Conservation (phyloP, 2,113 vertebrate genomes). For the Xenopus laevis region DNA sequence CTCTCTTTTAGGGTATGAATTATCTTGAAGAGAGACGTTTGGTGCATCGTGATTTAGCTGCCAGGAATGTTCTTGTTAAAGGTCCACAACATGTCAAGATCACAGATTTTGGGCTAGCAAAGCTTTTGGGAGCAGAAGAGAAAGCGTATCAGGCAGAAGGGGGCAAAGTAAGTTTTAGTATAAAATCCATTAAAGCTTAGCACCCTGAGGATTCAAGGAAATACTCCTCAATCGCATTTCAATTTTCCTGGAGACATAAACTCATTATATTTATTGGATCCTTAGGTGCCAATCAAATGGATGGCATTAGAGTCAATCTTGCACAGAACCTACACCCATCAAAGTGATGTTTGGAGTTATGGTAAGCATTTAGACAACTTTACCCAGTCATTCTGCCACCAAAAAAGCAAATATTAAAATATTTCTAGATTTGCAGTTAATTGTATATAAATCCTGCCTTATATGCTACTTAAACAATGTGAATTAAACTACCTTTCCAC, state of each 20-base stretch:
- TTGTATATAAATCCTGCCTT: too few relatives aligned
- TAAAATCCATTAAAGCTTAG: too few relatives aligned
- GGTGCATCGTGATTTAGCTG: constrained; percentile 93
- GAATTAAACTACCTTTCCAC: too few relatives aligned
- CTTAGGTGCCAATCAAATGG: constrained; percentile 94
- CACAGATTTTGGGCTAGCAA: constrained; percentile 90
- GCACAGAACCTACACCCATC: constrained; percentile 90
- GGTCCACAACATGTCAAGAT: constrained; percentile 89
- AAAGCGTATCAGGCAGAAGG: constrained; percentile 90
- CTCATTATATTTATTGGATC: constrained; percentile 10
- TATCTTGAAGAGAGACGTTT: constrained; percentile 89
- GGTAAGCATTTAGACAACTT: constrained; percentile 66
- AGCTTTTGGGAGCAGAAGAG: constrained; percentile 81
- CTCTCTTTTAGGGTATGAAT: constrained; percentile 80
- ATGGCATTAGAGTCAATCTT: constrained; percentile 95
- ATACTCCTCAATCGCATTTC: background rate
- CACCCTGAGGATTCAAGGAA: too few relatives aligned
- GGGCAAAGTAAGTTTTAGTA: constrained; percentile 72
- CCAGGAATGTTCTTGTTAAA: constrained; percentile 90
- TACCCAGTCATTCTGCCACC: background rate
- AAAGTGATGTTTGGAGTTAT: constrained; percentile 97
- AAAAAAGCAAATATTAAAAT: too few relatives aligned
- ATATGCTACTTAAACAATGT: too few relatives aligned
- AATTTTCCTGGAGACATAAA: background rate
- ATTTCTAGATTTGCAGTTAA: too few relatives aligned